These are phyloP conservation scores for Andrena cerasifolii DNA, from an alignment of 1,140 invertebrate species.

Conservation along the genomic window DNA sequence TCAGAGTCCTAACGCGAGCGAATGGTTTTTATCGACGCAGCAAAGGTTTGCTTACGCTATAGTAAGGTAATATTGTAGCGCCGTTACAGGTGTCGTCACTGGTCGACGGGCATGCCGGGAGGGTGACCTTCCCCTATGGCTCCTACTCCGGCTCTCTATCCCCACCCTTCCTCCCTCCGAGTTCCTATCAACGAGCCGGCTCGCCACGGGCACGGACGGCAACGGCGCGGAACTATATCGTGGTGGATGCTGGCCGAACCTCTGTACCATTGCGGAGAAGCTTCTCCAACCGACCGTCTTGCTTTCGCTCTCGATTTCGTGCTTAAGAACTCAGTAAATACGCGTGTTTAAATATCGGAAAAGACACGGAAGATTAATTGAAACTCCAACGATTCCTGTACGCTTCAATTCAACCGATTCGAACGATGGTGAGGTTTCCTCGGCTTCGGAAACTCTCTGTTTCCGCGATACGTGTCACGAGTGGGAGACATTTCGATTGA, in stretches of 20 bases:
- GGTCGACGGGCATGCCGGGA: background rate
- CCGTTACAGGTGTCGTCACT: background rate
- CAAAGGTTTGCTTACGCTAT: background rate
- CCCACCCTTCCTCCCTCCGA: background rate
- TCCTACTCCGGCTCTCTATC: background rate
- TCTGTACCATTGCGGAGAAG: background rate
- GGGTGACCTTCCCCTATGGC: constrained; percentile 5
- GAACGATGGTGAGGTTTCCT: background rate
- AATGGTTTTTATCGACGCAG: background rate
- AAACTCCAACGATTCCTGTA: background rate
- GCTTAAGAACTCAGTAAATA: too few species aligned
- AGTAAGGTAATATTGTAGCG: background rate
- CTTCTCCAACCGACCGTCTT: too few species aligned
- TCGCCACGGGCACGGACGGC: too few species aligned
- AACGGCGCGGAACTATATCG: constrained; percentile 10
- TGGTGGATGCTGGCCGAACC: constrained; percentile 30
- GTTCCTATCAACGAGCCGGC: constrained; percentile 20
- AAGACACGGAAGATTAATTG: background rate
- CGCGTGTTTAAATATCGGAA: background rate
- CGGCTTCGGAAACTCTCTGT: background rate
- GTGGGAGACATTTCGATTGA: background rate
- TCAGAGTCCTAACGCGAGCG: background rate
- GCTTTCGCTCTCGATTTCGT: too few species aligned
- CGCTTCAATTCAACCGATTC: background rate
- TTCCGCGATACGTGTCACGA: background rate